Base-by-base conservation (phyloP, 2,888 invertebrate species). In the Nephrocerus scutellatus region DNA sequence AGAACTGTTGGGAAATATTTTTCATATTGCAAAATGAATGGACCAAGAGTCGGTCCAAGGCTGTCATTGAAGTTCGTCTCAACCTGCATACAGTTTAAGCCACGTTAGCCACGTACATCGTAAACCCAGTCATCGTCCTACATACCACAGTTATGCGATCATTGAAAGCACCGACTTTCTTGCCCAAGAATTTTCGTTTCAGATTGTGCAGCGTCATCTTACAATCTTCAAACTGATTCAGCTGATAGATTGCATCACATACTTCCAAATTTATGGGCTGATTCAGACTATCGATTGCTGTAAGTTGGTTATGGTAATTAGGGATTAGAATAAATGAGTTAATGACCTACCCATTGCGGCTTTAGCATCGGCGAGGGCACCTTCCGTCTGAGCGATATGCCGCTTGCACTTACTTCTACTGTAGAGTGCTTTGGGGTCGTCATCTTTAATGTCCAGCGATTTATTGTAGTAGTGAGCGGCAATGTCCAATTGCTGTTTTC, bases 181-280 rank as follows among this genome's bases (percentile, higher is more conserved):
- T 52, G 6, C 66, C 66, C 9, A 28, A 23, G 20, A 60, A 63
- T 9, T 39, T 48, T 0, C 53, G 48, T 2, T 55, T 47, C 36
- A 59, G 60, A 16, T 63, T 51, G 10, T 57, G 56, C 18, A 62
- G 16, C 8, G 58, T 52, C 5, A 51, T 43, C 19, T 56, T 54
- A 18, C 52, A 50, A 14, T 46, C 46, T 42, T 65, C 65, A 23
- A 65, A 64, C 30, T 53, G 50, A 21, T 66, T 66, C 3, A 61
- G 38, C 18, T 65, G 59, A 23, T 63, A 65, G 0, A 60, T 40
- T 0, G 59, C 63, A 49, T 66, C 63, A 35, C 66, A 66, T 4
- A 62, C 56, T 48, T 66, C 65, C 39, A 64, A 36, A 39, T 57
- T 61, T 2, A 59, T 59, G 0, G 54, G 51, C 4, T 62, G 58